A percentile compares a stretch with the other conserved stretches of the same genome.
Conservation (phyloP, 2,797 vertebrate genomes). For the Anguilla obscura region DNA sequence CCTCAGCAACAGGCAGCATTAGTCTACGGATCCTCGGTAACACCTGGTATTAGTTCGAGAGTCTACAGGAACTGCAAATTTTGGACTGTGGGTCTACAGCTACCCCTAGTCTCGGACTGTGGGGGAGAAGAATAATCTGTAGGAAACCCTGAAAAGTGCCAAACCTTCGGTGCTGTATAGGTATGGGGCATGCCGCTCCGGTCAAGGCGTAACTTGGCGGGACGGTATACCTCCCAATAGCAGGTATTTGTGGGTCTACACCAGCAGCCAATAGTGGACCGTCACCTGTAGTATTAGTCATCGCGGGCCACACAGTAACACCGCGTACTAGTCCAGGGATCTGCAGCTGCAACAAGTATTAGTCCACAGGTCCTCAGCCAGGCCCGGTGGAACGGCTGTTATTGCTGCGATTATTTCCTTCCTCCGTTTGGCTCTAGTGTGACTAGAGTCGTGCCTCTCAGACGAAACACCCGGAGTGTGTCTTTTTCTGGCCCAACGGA, state of each 20-base stretch:
- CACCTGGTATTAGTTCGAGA: neutral
- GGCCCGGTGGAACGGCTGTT: slow-evolving; percentile 19
- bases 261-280: neutral
- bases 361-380: neutral
- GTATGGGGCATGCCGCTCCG: too few species aligned
- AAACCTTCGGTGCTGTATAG: too few species aligned
- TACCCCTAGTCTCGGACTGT: neutral
- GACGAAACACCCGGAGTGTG: slow-evolving; percentile 50
- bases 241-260: neutral
- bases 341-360: too few species aligned
- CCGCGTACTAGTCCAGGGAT: neutral
- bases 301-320: neutral
- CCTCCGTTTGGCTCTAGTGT: slow-evolving; percentile 33
- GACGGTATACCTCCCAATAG: too few species aligned
- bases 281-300: neutral
- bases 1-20: slow-evolving; percentile 15
- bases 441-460: slow-evolving; percentile 47
- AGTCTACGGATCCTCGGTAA: neutral
- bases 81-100: neutral
- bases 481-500: slow-evolving; percentile 62
- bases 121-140: neutral
- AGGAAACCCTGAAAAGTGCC: too few species aligned
- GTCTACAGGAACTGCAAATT: neutral
- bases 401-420: slow-evolving; percentile 51
- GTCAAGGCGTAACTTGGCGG: too few species aligned